Conservation (phyloP, 2,113 vertebrate species). For the Hyaena hyaena region DNA sequence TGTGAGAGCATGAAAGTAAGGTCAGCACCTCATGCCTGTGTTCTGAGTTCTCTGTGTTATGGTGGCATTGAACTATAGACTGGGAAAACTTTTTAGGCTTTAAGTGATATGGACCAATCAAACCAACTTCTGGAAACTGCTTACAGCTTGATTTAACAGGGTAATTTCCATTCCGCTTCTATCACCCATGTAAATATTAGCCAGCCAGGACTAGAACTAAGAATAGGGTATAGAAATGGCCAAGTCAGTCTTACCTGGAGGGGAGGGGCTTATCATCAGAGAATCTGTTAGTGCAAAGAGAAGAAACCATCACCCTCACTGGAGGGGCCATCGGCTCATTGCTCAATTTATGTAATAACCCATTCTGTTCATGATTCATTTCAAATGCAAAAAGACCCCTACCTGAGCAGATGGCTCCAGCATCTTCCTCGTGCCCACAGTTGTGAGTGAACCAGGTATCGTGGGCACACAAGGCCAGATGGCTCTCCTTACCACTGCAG, state of each 20-base stretch:
- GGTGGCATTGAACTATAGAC: neutral
- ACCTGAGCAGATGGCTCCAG: constrained; percentile 69
- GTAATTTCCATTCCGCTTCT: neutral
- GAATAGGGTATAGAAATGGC: neutral
- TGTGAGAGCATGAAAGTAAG: neutral
- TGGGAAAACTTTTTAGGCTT: neutral
- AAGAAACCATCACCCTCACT: neutral
- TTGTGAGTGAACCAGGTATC: constrained; percentile 63
- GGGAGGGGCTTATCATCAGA: neutral
- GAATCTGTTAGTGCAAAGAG: neutral
- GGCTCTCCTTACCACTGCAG: constrained; percentile 60
- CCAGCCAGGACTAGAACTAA: neutral
- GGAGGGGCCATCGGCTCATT: neutral
- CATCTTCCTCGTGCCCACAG: constrained; percentile 68
- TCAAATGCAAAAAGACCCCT: neutral
- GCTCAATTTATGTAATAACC: neutral
- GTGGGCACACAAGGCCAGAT: constrained; percentile 46
- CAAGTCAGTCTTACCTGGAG: neutral
- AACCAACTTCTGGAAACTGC: neutral
- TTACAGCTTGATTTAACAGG: neutral
- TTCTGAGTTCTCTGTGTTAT: neutral
- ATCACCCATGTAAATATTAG: neutral
- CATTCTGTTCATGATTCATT: accelerated
- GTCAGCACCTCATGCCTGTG: accelerated
- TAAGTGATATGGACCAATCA: neutral